Percentiles rank a stretch among this genome's conserved stretches.
Conservation (phyloP, 2,888 invertebrate genomes). For the Sarcophaga caerulescens region DNA sequence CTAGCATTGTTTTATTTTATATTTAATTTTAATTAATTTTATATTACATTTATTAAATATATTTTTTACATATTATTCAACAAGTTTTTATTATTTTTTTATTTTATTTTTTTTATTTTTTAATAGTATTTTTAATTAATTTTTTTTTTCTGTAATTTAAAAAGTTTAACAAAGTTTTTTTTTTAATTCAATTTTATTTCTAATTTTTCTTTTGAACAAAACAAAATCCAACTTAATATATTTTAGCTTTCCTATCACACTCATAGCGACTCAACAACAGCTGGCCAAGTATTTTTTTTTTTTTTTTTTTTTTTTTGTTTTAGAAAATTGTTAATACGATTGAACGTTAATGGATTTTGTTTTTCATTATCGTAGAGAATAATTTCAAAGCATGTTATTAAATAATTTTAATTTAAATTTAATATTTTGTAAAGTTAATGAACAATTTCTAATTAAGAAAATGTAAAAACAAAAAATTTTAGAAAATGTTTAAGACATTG, state of each 20-base stretch:
- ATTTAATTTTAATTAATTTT: conserved; percentile 7
- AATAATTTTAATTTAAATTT: no score
- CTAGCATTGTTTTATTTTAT: conserved; percentile 43
- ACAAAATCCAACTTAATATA: conserved; percentile 21
- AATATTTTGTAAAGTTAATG: no score
- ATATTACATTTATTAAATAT: conserved; percentile 55
- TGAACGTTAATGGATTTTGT: no score
- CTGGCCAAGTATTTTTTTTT: conserved; percentile 20
- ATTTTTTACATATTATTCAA: conserved; percentile 63
- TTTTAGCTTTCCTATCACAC: conserved; percentile 57
- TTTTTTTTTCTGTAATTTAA: conserved; percentile 30
- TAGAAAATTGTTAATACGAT: no score
- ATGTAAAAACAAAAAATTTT: no score
- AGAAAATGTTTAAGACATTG: no score
- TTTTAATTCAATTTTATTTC: conserved; percentile 8
- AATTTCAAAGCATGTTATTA: no score
- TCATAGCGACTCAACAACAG: conserved; percentile 60
- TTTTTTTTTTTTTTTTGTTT: background rate
- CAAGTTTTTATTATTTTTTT: conserved; percentile 50
- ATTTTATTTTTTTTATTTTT: conserved; percentile 32
- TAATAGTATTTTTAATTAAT: conserved; percentile 33
- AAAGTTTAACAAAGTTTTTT: conserved; percentile 56
- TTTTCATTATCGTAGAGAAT: no score
- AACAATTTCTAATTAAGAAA: no score
- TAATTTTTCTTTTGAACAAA: conserved; percentile 20